A percentile compares a stretch with the other conserved stretches of the same genome.
These are phyloP conservation scores for Lophochroa leadbeateri DNA, from an alignment of 2,113 vertebrate genomes.

Conservation along the genomic window DNA sequence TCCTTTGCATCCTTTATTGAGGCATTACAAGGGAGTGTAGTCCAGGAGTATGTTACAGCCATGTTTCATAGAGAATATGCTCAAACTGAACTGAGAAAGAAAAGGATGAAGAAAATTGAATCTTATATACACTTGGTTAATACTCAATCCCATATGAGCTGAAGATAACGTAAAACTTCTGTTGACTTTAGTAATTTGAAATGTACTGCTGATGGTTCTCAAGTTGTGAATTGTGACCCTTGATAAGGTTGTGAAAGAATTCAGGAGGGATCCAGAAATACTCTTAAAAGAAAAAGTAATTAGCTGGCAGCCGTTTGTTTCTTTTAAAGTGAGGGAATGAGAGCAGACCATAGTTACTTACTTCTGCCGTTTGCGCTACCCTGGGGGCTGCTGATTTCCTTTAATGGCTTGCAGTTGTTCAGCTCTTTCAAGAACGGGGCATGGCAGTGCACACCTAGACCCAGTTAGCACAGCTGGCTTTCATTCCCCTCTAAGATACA, in stretches of 20 bases:
- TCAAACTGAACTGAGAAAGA: not conserved
- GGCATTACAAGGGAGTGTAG: not conserved
- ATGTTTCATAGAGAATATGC: not conserved
- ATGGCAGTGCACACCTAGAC: not conserved
- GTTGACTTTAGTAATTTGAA: not conserved
- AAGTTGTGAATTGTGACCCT: not conserved
- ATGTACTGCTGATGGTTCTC: not conserved
- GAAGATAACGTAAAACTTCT: not conserved
- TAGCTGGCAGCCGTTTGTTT: not conserved
- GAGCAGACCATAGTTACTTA: not conserved
- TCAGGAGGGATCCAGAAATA: not conserved
- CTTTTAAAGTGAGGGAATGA: fast-evolving
- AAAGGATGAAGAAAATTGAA: not conserved
- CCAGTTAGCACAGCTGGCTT: not conserved
- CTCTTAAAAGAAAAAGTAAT: not conserved
- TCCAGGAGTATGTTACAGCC: not conserved
- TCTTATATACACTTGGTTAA: not conserved
- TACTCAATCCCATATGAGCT: not conserved
- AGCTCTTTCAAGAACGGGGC: not conserved
- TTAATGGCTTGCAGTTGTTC: not conserved
- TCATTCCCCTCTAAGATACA: not conserved
- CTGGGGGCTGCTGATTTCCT: not conserved
- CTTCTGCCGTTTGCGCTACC: not conserved
- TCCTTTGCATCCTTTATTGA: not conserved
- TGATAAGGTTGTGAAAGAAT: not conserved